Evolutionary conservation across 2,888 invertebrate genomes (phyloP), one percentile per base, ranked within the genome.

Genomic region (Yponomeuta plumbellus): DNA sequence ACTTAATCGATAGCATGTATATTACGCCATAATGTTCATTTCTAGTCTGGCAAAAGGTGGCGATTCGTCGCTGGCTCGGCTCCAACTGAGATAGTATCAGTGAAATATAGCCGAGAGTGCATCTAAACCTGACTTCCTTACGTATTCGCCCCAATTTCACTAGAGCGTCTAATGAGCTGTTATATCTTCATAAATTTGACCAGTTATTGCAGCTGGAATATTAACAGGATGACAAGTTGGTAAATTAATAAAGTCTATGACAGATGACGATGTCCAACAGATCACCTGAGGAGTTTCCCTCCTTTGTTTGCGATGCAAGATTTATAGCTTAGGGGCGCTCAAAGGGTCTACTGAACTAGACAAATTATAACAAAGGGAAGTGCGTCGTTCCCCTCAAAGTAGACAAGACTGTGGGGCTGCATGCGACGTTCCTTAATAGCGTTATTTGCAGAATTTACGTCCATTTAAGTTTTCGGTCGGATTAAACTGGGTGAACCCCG

Each of bases 261-360:
- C 44, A 52, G 44, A 52, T 52, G 44, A 52, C 44, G 44, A 52
- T 52, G 44, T 52, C 44, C 44, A 52, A 52, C 44, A 17, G 44
- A 52, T 52, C 44, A 52, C 44, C 44, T 52, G 44, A 52, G 44
- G 13, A 52, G 13, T 52, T 52, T 52, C 59, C 23, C 21, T 59
- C 23, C 59, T 59, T 59, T 59, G 59, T 59, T 23, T 10, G 59
- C 59, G 21, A 59, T 22, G 21, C 21, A 59, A 22, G 59, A 59
- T 59, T 21, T 23, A 59, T 22, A 59, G 59, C 44, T 10, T 59
- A 59, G 59, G 59, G 59, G 21, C 13, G 39, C 75, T 71, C 72
- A 72, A 79, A 77, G 82, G 83, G 52, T 80, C 84, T 81, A 80
- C 76, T 78, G 84, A 85, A 84, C 82, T 78, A 81, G 80, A 84